These are phyloP conservation scores for Zygaena filipendulae DNA, from an alignment of 2,888 invertebrate species.

Conservation along the genomic window DNA sequence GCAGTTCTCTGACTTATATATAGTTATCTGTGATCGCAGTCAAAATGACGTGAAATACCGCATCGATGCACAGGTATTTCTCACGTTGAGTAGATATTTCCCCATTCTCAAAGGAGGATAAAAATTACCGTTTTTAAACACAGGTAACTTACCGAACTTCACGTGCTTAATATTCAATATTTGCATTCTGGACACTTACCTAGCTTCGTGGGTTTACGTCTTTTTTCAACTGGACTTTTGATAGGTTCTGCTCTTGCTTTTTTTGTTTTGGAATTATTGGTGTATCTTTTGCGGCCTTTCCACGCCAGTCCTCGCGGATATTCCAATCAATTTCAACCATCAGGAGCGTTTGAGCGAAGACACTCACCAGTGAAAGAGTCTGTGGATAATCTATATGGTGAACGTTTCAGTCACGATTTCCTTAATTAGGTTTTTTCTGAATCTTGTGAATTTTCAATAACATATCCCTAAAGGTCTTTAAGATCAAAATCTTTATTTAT, in stretches of 20 bases:
- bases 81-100: background rate
- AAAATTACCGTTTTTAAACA: slow-evolving; percentile 2
- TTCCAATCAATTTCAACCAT: background rate
- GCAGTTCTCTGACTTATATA: too few species aligned
- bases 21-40: background rate
- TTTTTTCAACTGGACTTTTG: slow-evolving; percentile 1
- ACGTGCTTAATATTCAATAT: slow-evolving; percentile 2
- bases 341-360: too few species aligned
- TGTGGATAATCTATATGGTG: background rate
- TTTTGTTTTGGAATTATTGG: background rate
- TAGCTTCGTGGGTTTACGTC: background rate
- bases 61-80: slow-evolving; percentile 2
- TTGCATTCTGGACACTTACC: slow-evolving; percentile 5
- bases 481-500: too few species aligned
- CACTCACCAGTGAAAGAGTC: background rate
- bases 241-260: too few species aligned
- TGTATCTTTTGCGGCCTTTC: background rate
- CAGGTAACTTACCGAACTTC: background rate
- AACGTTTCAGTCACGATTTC: background rate
- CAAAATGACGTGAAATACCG: slow-evolving; percentile 2
- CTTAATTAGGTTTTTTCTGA: background rate
- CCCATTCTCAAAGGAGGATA: background rate
- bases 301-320: background rate
- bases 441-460: too few species aligned
- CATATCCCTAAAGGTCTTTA: too few species aligned